These are phyloP conservation scores for Podarcis raffonei DNA, from an alignment of 2,113 vertebrate species.

Conservation along the genomic window DNA sequence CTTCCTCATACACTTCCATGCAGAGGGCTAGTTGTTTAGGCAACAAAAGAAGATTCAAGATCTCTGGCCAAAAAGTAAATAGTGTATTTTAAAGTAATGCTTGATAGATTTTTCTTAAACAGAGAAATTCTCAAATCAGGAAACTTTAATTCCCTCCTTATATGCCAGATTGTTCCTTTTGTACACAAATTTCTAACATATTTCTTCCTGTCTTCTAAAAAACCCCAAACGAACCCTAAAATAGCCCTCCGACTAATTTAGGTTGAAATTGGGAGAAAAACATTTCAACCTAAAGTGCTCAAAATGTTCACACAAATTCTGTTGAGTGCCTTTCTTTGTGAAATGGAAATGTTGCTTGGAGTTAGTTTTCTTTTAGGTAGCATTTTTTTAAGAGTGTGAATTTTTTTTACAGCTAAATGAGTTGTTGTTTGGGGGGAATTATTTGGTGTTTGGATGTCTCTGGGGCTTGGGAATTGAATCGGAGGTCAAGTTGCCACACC, in stretches of 20 bases:
- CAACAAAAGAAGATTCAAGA: neutral
- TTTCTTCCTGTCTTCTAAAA: neutral
- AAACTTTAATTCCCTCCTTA: neutral
- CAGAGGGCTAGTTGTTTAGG: no score
- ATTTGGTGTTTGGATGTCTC: neutral
- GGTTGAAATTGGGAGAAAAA: neutral
- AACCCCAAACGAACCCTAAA: no score
- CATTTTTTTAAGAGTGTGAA: neutral
- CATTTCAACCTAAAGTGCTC: neutral
- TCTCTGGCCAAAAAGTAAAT: neutral
- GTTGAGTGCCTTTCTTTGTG: neutral
- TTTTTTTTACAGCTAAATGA: neutral
- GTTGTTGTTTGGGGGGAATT: neutral
- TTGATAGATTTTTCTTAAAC: neutral
- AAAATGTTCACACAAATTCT: neutral
- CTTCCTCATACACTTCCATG: no score
- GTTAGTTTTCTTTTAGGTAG: neutral
- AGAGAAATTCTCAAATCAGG: neutral
- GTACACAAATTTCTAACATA: neutral
- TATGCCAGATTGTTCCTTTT: neutral
- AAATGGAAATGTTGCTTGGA: neutral
- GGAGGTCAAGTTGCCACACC: constrained; percentile 33
- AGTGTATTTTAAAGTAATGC: neutral
- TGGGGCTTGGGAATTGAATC: neutral
- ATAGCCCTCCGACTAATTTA: neutral